Evolutionary conservation across 2,113 vertebrate genomes (phyloP).

Genomic region (Gopherus evgoodei): DNA sequence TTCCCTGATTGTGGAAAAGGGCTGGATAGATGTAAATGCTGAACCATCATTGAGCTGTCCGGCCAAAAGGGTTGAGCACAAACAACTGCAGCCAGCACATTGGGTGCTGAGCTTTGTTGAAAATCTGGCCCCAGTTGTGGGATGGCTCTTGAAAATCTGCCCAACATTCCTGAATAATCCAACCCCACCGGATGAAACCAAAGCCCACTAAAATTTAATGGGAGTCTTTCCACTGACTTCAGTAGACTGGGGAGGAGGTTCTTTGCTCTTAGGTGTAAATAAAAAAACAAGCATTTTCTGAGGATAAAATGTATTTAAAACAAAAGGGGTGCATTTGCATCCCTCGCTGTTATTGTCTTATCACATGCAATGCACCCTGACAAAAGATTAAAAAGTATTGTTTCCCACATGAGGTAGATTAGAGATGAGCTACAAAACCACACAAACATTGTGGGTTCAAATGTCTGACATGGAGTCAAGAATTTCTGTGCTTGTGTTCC

Average conservation of each 20-base stretch:
- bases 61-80: neutral
- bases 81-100: neutral
- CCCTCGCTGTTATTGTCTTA: fast-evolving
- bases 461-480: neutral
- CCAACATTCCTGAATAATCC: conserved; percentile 23
- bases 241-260: conserved; percentile 44
- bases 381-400: neutral
- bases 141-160: conserved; percentile 57
- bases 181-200: neutral
- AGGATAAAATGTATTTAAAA: conserved; percentile 40
- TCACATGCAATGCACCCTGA: fast-evolving
- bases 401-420: neutral
- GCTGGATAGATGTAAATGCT: neutral
- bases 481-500: neutral
- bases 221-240: conserved; percentile 17
- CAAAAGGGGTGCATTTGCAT: neutral
- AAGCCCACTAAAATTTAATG: conserved; percentile 51
- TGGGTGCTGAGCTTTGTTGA: conserved; percentile 3
- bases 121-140: conserved; percentile 40
- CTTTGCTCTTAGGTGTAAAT: conserved; percentile 3
- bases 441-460: fast-evolving
- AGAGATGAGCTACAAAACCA: neutral
- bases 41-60: neutral
- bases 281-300: conserved; percentile 14
- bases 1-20: neutral